Conservation (phyloP, 2,113 vertebrate genomes). For the Atlantisia rogersi region DNA sequence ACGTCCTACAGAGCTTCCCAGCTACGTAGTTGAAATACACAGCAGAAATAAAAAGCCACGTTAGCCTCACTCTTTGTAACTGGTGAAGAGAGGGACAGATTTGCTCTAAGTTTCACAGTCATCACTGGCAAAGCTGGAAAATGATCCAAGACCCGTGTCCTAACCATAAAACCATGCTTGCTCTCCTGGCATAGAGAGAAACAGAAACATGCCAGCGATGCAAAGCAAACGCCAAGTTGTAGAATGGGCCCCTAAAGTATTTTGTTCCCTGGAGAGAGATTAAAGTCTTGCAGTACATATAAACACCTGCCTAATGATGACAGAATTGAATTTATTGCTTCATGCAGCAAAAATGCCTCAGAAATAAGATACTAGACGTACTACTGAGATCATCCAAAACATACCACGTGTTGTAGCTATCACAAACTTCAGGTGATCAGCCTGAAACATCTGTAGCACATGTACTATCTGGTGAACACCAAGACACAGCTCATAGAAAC, state of each 20-base stretch:
- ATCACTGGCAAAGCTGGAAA: not conserved
- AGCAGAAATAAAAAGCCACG: not conserved
- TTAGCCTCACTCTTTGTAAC: not conserved
- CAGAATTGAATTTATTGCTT: slow-evolving; percentile 59
- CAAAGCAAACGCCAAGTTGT: slow-evolving; percentile 12
- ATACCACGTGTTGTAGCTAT: slow-evolving; percentile 27
- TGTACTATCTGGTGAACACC: slow-evolving; percentile 35
- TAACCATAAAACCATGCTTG: slow-evolving; percentile 16
- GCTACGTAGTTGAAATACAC: not conserved
- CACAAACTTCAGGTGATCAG: slow-evolving; percentile 47
- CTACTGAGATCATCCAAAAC: slow-evolving; percentile 28
- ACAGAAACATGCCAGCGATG: not conserved
- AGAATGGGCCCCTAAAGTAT: slow-evolving; percentile 9
- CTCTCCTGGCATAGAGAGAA: slow-evolving; percentile 12
- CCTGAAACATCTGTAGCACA: slow-evolving; percentile 47
- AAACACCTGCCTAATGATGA: slow-evolving; percentile 64
- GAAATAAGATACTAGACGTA: slow-evolving; percentile 53
- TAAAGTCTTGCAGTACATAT: slow-evolving; percentile 63
- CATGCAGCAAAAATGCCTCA: slow-evolving; percentile 53
- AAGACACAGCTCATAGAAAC: slow-evolving; percentile 23
- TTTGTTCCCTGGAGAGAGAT: slow-evolving; percentile 42
- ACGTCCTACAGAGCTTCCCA: not conserved
- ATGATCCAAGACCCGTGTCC: accelerated
- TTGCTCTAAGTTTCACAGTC: not conserved
- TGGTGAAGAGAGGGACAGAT: not conserved